Evolutionary conservation across 2,113 vertebrate species (phyloP).

Genomic region (Perognathus longimembris): DNA sequence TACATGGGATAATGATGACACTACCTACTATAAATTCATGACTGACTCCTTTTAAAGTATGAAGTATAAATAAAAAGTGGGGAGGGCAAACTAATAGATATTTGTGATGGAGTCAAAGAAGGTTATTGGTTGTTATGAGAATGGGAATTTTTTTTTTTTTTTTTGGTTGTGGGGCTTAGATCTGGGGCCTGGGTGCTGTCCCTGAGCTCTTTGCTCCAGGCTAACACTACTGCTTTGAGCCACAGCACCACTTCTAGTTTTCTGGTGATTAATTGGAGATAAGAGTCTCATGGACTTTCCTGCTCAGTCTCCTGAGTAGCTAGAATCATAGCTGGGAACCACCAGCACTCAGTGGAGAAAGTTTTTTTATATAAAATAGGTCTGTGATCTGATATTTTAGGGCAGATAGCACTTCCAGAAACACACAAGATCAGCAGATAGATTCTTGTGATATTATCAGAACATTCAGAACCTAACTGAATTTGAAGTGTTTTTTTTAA

Average conservation of each 20-base stretch:
- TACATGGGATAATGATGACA: neutral
- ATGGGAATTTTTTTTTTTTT: neutral
- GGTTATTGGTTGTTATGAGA: slow-evolving; percentile 15
- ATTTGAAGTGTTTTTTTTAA: slow-evolving; percentile 2
- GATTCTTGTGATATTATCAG: neutral
- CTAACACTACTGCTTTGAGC: too few relatives aligned
- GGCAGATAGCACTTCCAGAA: neutral
- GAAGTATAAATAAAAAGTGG: neutral
- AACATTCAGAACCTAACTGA: slow-evolving; percentile 3
- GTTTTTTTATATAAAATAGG: neutral
- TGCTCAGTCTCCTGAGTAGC: too few relatives aligned
- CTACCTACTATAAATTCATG: neutral
- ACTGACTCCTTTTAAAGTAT: neutral
- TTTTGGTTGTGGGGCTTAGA: too few relatives aligned
- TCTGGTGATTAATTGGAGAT: too few relatives aligned
- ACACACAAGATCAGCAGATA: neutral
- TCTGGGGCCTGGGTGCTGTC: too few relatives aligned
- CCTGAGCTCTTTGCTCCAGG: too few relatives aligned
- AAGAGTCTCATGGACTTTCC: too few relatives aligned
- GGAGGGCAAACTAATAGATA: neutral
- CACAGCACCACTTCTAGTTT: too few relatives aligned
- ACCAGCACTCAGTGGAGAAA: too few relatives aligned
- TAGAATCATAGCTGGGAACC: too few relatives aligned
- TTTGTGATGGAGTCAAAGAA: neutral
- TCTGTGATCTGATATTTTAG: neutral